Evolutionary conservation across 2,113 vertebrate species (phyloP), one percentile per base, ranked within the genome.

Genomic region (Thunnus maccoyii): DNA sequence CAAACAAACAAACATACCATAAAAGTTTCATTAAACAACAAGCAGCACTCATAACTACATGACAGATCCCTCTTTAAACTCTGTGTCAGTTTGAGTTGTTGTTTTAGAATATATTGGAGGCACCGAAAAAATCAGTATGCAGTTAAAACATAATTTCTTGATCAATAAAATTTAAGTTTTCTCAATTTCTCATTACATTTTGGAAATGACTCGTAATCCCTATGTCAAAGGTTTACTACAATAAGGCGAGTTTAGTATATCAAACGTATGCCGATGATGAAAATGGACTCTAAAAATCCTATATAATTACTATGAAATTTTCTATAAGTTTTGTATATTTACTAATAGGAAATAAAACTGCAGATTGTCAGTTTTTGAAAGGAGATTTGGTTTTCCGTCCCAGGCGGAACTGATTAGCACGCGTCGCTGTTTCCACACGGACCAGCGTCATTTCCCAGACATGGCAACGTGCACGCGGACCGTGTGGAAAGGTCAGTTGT

Each of bases 401-500:
- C 4, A 27, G 4, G 51, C 58, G 91, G 92, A 91, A 93, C 88
- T 3, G 0, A 58, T 51, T 0, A 11, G 0, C 2, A 0, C 0
- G 2, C 2, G 0, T 5, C 11, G 15, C 4, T 86, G 84, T 86
- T 82, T 77, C 13, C 55, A 79, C 77, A 80, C 93, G 94, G 92
- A 72, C 30, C 20, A 27, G 1, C 32, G 1, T 2, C 1, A 7
- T 65, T 72, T 18, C 18, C 13, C 76, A 70, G 87, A 88, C 46
- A 96, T 96, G 95, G 95, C 95, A 36, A 76, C 91, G 3, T 90
- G 87, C 86, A 52, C 83, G 50, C 88, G 89, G 67, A 80, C 32
- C 4, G 11, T 86, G 20, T 83, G 87, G 80, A 95, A 92, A 96
- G 95, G 95, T 96, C 94, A 94, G 95, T 84, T 41, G 12, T 60